Evolutionary conservation across 2,797 vertebrate species (phyloP).

Genomic region (Pterois miles): DNA sequence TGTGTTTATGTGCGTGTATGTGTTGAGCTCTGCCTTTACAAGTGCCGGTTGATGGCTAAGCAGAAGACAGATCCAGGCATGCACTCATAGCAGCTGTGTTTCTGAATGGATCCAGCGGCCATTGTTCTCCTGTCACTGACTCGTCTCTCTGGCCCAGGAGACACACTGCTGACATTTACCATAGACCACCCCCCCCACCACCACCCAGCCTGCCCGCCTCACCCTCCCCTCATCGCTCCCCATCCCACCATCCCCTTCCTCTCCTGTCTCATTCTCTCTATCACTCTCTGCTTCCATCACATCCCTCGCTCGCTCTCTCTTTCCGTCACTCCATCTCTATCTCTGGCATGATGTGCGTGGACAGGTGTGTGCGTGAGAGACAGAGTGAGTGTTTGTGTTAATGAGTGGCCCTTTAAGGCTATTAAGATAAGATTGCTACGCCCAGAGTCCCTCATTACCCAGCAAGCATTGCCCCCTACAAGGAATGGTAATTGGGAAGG

Average conservation of each 20-base stretch:
- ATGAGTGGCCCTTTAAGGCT: conserved; percentile 85
- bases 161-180: conserved; percentile 80
- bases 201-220: conserved; percentile 19
- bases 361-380: conserved; percentile 41
- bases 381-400: conserved; percentile 70
- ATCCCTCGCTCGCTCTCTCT: conserved; percentile 51
- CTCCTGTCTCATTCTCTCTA: conserved; percentile 46
- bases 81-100: conserved; percentile 69
- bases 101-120: conserved; percentile 78
- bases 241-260: conserved; percentile 32
- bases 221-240: conserved; percentile 22
- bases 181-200: conserved; percentile 50
- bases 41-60: conserved; percentile 40
- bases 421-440: conserved; percentile 87
- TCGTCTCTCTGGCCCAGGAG: conserved; percentile 79
- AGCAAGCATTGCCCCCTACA: conserved; percentile 76
- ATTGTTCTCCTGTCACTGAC: conserved; percentile 84
- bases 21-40: conserved; percentile 41
- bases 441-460: conserved; percentile 90
- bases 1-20: conserved; percentile 15
- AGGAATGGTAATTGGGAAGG: conserved; percentile 78
- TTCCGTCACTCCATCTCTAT: conserved; percentile 56
- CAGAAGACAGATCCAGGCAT: conserved; percentile 57
- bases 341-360: conserved; percentile 41
- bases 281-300: conserved; percentile 45